Evolutionary conservation across 2,888 invertebrate genomes (phyloP), one percentile per base, ranked within the genome.

Genomic region (Limnephilus marmoratus): DNA sequence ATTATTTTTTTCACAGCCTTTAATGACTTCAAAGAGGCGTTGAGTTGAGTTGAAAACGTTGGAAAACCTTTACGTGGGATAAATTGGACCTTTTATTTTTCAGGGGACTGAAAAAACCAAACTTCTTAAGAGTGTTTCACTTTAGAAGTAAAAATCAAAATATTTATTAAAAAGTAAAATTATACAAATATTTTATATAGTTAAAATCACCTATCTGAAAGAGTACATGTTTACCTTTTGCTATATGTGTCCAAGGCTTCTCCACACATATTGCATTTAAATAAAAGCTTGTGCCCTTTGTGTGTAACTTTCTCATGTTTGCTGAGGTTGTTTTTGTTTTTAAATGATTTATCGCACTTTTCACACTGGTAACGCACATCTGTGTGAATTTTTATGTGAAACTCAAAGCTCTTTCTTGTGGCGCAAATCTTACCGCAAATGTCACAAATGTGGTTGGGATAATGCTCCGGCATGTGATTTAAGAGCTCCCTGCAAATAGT

Each of bases 391-490:
- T 93, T 93, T 31, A 88, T 82, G 81, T 94, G 94, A 85, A 92
- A 92, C 24, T 88, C 41, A 45, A 94, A 91, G 88, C 93, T 93
- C 82, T 93, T 92, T 15, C 93, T 53, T 7, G 93, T 93, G 45
- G 93, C 93, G 81, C 93, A 94, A 49, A 93, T 93, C 89, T 94
- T 94, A 1, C 94, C 94, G 31, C 94, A 94, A 53, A 93, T 92
- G 45, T 94, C 93, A 83, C 94, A 94, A n/a, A 93, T 93, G 85
- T 94, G 92, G 81, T 93, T 93, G 12, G 94, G 93, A 89, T 91
- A 93, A 81, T 94, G 94, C 80, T 93, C 92, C 2, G 93, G 94
- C 93, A 94, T 93, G 90, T 94, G 94, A 15, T 93, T 92, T 34
- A 90, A 15, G 11, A 94, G 92, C 13, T 94, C 94, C 29, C 93